A percentile compares a stretch with the other conserved stretches of the same genome.
Conservation (phyloP, 1,140 invertebrate species). For the Drosophila paulistorum region DNA sequence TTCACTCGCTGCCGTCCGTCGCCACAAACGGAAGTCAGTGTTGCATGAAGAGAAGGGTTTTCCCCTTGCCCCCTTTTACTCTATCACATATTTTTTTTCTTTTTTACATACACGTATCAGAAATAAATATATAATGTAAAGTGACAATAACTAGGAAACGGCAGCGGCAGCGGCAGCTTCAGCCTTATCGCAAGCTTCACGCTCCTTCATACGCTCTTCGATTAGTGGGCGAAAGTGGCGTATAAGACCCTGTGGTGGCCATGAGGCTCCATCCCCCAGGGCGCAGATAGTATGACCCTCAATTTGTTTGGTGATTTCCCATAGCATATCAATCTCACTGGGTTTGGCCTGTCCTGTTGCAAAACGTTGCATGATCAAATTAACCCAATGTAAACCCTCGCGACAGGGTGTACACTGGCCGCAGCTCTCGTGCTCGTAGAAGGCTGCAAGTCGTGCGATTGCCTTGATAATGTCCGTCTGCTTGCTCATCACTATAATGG, state of each 20-base stretch:
- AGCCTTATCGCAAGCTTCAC: constrained; percentile 28
- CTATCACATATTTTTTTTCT: constrained; percentile 22
- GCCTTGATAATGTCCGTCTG: constrained; percentile 83
- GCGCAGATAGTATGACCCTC: constrained; percentile 76
- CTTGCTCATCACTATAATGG: constrained; percentile 71
- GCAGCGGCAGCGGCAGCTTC: not conserved
- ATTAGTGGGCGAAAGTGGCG: constrained; percentile 69
- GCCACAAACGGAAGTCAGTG: constrained; percentile 48
- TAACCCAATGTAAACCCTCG: constrained; percentile 85
- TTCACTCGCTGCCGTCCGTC: constrained; percentile 50
- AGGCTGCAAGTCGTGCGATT: constrained; percentile 88
- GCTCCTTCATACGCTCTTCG: constrained; percentile 59
- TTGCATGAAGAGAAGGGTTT: constrained; percentile 58
- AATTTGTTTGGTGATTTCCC: constrained; percentile 71
- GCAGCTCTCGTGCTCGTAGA: constrained; percentile 92
- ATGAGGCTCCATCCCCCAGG: constrained; percentile 65
- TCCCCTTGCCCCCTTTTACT: constrained; percentile 15
- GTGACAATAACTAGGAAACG: constrained; percentile 31
- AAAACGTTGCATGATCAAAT: constrained; percentile 71
- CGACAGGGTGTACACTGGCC: constrained; percentile 92
- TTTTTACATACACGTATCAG: constrained; percentile 7
- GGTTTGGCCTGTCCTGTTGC: constrained; percentile 57
- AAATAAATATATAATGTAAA: not conserved
- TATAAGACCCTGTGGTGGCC: constrained; percentile 73
- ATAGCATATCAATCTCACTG: constrained; percentile 70